Evolutionary conservation across 1,140 invertebrate genomes (phyloP).

Genomic region (Drosophila paulistorum): DNA sequence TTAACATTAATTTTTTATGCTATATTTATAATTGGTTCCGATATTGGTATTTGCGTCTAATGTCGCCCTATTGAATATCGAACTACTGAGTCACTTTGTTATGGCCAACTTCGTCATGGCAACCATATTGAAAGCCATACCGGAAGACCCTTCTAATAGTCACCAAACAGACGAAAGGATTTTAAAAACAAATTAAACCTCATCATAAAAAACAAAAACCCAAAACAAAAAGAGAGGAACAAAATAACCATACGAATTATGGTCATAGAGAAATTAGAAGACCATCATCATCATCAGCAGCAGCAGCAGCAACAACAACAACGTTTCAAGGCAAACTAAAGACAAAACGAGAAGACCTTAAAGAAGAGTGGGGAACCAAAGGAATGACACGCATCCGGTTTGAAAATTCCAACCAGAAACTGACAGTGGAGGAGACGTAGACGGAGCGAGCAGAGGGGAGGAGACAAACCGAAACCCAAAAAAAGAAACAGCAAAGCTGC

Average conservation of each 20-base stretch:
- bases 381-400: conserved; percentile 79
- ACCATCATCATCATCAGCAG: conserved; percentile 21
- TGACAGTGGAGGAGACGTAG: not conserved
- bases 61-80: not conserved
- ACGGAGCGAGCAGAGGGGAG: conserved; percentile 21
- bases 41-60: not conserved
- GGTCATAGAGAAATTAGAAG: conserved; percentile 78
- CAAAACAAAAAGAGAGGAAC: conserved; percentile 12
- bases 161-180: conserved; percentile 45
- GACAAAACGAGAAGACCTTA: conserved; percentile 51
- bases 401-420: conserved; percentile 64
- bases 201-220: conserved; percentile 40
- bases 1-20: too few species aligned
- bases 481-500: not conserved
- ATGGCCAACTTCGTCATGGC: not conserved
- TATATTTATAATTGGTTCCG: not conserved
- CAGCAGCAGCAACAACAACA: not conserved
- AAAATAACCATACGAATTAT: conserved; percentile 66
- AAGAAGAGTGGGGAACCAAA: conserved; percentile 29
- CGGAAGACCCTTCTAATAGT: conserved; percentile 16
- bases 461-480: conserved; percentile 18
- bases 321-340: conserved; percentile 25
- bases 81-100: conserved; percentile 8
- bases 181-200: conserved; percentile 63
- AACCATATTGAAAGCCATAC: conserved; percentile 11